Percentiles rank a stretch among this genome's conserved stretches.
These are phyloP conservation scores for Eupithecia insigniata DNA, from an alignment of 2,888 invertebrate genomes.

Conservation along the genomic window DNA sequence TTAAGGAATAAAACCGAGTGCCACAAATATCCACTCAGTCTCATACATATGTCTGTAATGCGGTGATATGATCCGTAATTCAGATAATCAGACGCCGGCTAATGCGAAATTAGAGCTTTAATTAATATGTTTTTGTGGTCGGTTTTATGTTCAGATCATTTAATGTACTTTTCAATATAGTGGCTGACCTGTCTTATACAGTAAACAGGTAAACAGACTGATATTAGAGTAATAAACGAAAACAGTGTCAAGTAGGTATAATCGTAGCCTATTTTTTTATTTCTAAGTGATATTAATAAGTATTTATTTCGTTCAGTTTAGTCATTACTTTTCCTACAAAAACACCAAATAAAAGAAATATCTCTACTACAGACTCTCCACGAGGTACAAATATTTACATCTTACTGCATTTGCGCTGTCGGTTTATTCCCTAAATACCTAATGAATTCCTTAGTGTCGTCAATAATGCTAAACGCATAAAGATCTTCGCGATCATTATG, in stretches of 20 bases:
- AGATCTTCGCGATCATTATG: background rate
- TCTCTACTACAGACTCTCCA: no score
- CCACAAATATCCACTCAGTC: constrained; percentile 14
- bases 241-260: background rate
- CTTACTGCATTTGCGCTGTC: background rate
- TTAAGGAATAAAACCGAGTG: background rate
- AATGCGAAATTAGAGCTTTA: constrained; percentile 29
- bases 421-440: background rate
- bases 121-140: background rate
- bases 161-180: background rate
- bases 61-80: constrained; percentile 21
- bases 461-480: background rate
- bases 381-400: background rate
- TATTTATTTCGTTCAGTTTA: background rate
- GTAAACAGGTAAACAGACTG: background rate
- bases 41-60: constrained; percentile 24
- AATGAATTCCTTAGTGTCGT: background rate
- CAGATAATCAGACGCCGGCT: constrained; percentile 23
- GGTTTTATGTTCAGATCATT: constrained; percentile 11
- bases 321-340: background rate
- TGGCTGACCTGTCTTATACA: background rate
- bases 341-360: background rate
- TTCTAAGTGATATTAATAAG: background rate
- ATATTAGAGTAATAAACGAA: background rate
- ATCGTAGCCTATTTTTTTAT: background rate